Evolutionary conservation across 2,888 invertebrate species (phyloP).

Genomic region (Cecidostiba fungosa): DNA sequence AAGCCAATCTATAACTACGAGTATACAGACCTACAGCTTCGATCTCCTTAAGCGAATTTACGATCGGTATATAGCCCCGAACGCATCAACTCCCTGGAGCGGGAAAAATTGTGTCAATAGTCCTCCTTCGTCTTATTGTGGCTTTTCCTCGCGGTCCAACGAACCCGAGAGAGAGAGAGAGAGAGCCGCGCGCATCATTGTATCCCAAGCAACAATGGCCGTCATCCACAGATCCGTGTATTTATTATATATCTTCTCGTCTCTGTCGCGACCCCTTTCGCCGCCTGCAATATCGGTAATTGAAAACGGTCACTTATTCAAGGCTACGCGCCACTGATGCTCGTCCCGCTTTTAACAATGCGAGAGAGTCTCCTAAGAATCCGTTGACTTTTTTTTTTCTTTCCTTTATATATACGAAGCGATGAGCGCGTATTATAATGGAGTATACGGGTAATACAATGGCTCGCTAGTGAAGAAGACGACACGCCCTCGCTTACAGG

Average conservation of each 20-base stretch:
- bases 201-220: slow-evolving; percentile 18
- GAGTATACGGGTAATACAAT: slow-evolving; percentile 31
- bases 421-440: background rate
- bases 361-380: slow-evolving; percentile 40
- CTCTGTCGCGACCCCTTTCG: slow-evolving; percentile 20
- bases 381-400: slow-evolving; percentile 21
- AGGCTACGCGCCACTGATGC: background rate
- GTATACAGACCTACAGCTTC: too few species aligned
- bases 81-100: slow-evolving; percentile 13
- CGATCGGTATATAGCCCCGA: too few species aligned
- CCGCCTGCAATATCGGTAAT: slow-evolving; percentile 45
- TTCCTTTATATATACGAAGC: background rate
- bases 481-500: slow-evolving; percentile 40
- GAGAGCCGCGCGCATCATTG: slow-evolving; percentile 23
- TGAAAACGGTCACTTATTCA: slow-evolving; percentile 37
- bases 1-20: background rate
- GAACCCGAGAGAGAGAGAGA: background rate
- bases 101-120: slow-evolving; percentile 34
- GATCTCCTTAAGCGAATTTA: background rate
- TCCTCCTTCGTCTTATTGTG: slow-evolving; percentile 6
- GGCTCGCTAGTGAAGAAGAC: background rate
- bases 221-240: slow-evolving; percentile 26
- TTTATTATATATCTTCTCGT: background rate
- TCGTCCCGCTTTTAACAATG: slow-evolving; percentile 52
- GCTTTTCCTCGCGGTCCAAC: background rate